These are phyloP conservation scores for Aptenodytes patagonicus DNA, from an alignment of 2,113 vertebrate genomes.

Conservation along the genomic window DNA sequence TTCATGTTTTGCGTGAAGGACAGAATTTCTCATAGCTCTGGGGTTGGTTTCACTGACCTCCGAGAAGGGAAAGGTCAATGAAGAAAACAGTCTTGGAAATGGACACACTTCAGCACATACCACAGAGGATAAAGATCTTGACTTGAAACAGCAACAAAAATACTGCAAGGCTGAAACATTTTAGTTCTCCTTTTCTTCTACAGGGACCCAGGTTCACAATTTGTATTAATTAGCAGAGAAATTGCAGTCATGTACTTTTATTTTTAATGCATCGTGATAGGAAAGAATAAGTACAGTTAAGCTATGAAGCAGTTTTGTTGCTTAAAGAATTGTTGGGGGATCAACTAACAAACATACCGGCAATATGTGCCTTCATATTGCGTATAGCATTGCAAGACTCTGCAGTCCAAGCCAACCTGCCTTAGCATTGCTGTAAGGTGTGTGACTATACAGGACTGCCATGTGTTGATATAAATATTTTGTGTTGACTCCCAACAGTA, in stretches of 20 bases:
- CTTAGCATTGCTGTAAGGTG: background rate
- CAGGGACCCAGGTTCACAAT: background rate
- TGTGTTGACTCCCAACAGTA: background rate
- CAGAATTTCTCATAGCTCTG: background rate
- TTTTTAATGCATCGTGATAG: background rate
- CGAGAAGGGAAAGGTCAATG: background rate
- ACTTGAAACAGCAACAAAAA: constrained; percentile 1
- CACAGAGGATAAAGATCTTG: background rate
- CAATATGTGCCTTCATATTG: background rate
- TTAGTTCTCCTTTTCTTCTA: background rate
- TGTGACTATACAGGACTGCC: background rate
- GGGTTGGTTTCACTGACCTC: background rate
- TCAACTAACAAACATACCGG: background rate
- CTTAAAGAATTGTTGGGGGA: background rate
- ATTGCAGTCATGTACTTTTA: background rate
- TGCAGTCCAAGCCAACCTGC: background rate
- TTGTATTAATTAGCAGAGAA: background rate
- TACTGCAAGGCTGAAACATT: background rate
- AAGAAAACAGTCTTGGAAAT: background rate
- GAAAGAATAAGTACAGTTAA: background rate
- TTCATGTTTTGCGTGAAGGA: background rate
- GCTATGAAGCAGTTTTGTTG: background rate
- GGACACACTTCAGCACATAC: background rate
- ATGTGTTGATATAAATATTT: background rate
- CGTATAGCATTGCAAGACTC: background rate